Conservation (phyloP, 2,113 vertebrate species). For the Australoheros scitulus region DNA sequence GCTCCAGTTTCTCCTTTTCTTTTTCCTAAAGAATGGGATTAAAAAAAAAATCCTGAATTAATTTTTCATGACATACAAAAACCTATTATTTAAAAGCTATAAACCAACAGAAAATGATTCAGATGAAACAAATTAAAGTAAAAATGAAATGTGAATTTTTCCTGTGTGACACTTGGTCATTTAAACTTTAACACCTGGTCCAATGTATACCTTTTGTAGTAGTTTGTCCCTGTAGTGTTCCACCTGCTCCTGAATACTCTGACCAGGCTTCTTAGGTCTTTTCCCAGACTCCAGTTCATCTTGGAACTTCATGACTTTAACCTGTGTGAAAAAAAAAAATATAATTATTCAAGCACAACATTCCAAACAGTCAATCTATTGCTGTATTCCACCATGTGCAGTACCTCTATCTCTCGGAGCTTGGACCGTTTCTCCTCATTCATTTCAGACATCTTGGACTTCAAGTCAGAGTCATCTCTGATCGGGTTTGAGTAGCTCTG, state of each 20-base stretch:
- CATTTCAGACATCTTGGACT: conserved; percentile 93
- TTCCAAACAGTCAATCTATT: not conserved
- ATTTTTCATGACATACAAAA: not conserved
- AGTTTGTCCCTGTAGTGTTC: conserved; percentile 99
- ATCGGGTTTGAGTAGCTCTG: conserved; percentile 88
- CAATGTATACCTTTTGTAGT: conserved; percentile 86
- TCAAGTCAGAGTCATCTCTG: conserved; percentile 89
- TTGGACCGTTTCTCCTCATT: conserved; percentile 97
- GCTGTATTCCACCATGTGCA: rapidly evolving
- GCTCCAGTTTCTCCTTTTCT: conserved; percentile 93
- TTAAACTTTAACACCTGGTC: not conserved
- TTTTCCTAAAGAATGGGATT: conserved; percentile 83
- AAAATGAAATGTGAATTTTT: not conserved
- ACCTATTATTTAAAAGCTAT: not conserved
- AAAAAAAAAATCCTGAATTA: not conserved
- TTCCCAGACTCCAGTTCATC: conserved; percentile 99
- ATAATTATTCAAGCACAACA: not conserved
- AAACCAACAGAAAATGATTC: not conserved
- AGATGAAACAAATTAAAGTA: not conserved
- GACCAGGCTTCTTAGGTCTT: conserved; percentile 94
- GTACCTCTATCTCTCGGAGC: conserved; percentile 96
- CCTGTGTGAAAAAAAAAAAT: conserved; percentile 77
- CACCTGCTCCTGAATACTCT: conserved; percentile 96
- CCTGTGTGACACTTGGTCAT: not conserved
- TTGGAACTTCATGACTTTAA: conserved; percentile 99